Percentiles rank a stretch among this genome's conserved stretches.
Evolutionary conservation across 1,140 invertebrate species (phyloP).

Genomic region (Orussus abietinus): DNA sequence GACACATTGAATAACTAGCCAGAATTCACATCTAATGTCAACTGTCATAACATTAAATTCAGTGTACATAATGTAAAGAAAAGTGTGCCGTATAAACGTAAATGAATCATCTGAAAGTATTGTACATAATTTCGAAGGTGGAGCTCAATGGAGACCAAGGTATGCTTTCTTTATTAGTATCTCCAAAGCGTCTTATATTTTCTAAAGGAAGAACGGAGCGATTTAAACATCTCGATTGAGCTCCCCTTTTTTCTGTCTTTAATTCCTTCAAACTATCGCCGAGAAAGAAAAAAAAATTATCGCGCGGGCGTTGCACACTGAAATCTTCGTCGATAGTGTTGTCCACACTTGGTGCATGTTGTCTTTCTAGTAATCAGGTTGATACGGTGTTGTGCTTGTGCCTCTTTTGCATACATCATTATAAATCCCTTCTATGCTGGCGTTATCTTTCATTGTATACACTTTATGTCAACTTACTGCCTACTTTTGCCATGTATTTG

Average conservation of each 20-base stretch:
- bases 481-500: conserved; percentile 47
- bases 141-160: conserved; percentile 26
- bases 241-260: conserved; percentile 26
- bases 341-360: conserved; percentile 25
- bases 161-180: conserved; percentile 7
- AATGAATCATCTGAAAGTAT: conserved; percentile 37
- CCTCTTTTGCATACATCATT: conserved; percentile 21
- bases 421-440: conserved; percentile 21
- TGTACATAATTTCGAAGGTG: conserved; percentile 40
- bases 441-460: conserved; percentile 17
- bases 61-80: conserved; percentile 50
- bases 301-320: conserved; percentile 15
- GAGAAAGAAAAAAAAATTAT: too few relatives aligned
- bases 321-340: conserved; percentile 15
- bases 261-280: conserved; percentile 9
- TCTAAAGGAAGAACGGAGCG: too few relatives aligned
- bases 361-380: conserved; percentile 18
- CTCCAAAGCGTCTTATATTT: too few relatives aligned
- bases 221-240: conserved; percentile 30
- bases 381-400: conserved; percentile 29
- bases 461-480: conserved; percentile 33
- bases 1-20: conserved; percentile 23
- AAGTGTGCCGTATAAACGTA: conserved; percentile 43
- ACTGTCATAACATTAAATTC: conserved; percentile 33
- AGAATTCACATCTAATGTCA: conserved; percentile 22